These are phyloP conservation scores for Lytechinus variegatus DNA, from an alignment of 35 echinoderm and acorn worm species.

Conservation along the genomic window DNA sequence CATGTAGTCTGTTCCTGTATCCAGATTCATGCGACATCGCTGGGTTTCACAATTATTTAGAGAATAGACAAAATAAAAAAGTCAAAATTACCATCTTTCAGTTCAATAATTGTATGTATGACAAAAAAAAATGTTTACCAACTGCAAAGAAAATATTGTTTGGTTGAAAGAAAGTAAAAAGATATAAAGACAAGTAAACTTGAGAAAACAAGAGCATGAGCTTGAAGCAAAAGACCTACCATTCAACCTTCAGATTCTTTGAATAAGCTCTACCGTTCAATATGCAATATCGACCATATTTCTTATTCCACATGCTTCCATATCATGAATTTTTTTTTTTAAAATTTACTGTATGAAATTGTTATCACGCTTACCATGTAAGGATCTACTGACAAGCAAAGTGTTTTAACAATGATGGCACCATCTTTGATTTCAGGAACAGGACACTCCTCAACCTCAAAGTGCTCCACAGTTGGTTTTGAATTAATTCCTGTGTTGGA, in stretches of 20 bases:
- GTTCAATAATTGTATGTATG: too few species aligned
- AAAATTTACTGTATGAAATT: background rate
- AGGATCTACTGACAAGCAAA: constrained; percentile 90
- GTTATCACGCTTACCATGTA: constrained; percentile 74
- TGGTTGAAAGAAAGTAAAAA: too few species aligned
- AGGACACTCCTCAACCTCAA: constrained; percentile 73
- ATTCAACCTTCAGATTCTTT: too few species aligned
- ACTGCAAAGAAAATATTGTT: too few species aligned
- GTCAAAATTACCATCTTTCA: too few species aligned
- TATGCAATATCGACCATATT: too few species aligned
- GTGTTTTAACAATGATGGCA: constrained; percentile 84
- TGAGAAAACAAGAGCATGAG: too few species aligned
- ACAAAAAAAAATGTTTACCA: too few species aligned
- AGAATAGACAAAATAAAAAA: background rate
- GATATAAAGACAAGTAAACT: too few species aligned
- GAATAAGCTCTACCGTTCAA: too few species aligned
- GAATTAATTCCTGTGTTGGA: constrained; percentile 56
- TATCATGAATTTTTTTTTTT: background rate
- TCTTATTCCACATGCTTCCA: background rate
- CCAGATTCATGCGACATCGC: constrained; percentile 87
- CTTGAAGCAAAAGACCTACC: too few species aligned
- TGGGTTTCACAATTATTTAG: background rate
- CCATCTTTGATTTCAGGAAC: constrained; percentile 76
- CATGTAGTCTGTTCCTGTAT: constrained; percentile 96
- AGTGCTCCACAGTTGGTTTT: constrained; percentile 51